Evolutionary conservation across 2,888 invertebrate species (phyloP).

Genomic region (Volucella inanis): DNA sequence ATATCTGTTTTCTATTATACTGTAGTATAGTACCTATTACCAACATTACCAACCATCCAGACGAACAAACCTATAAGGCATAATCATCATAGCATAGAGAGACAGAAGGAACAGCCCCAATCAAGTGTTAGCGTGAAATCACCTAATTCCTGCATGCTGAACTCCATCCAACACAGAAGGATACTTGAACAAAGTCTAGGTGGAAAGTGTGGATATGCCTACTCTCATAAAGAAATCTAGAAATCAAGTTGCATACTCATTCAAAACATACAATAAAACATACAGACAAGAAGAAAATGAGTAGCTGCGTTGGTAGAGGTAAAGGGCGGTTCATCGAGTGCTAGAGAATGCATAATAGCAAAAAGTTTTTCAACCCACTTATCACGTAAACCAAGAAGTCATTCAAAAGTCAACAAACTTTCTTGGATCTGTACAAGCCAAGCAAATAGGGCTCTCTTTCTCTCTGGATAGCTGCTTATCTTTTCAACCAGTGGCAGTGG

Average conservation of each 20-base stretch:
- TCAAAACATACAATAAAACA: slow-evolving; percentile 9
- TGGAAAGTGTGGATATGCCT: slow-evolving; percentile 47
- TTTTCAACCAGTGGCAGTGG: slow-evolving; percentile 53
- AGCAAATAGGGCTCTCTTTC: slow-evolving; percentile 70
- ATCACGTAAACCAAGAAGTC: slow-evolving; percentile 81
- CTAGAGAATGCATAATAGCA: slow-evolving; percentile 70
- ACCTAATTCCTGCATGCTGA: slow-evolving; percentile 56
- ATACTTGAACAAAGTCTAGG: slow-evolving; percentile 63
- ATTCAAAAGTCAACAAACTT: slow-evolving; percentile 83
- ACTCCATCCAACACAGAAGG: slow-evolving; percentile 47
- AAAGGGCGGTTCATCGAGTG: slow-evolving; percentile 56
- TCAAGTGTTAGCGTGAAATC: slow-evolving; percentile 66
- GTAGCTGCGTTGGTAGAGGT: not conserved
- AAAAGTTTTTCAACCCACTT: slow-evolving; percentile 79
- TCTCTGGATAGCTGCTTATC: slow-evolving; percentile 73
- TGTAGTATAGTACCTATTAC: slow-evolving; percentile 3
- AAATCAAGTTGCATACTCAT: slow-evolving; percentile 30
- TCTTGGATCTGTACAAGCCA: slow-evolving; percentile 78
- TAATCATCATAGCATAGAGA: not conserved
- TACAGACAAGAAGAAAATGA: not conserved
- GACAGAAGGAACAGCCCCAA: slow-evolving; percentile 50
- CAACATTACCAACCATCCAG: slow-evolving; percentile 20
- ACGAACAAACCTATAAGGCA: slow-evolving; percentile 48
- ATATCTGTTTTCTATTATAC: slow-evolving; percentile 41
- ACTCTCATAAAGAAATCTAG: slow-evolving; percentile 30